Percentiles rank a stretch among this genome's conserved stretches.
phyloP scores from a whole-genome alignment of 2,797 vertebrate species.

The Alcedo quadribrachys region DNA sequence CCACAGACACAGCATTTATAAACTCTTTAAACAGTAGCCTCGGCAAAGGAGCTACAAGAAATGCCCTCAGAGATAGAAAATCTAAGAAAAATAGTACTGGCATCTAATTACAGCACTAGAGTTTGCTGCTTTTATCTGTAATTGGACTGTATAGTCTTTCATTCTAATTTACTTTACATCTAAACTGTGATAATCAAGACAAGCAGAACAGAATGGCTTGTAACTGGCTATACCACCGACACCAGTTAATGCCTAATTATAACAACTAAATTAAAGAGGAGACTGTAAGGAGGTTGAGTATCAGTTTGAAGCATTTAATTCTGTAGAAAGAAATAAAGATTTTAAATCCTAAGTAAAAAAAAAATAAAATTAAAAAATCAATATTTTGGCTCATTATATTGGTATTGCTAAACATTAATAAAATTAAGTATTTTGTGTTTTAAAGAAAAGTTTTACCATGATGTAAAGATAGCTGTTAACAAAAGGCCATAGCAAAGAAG shows the following conservation, averaged over 20 bases:
- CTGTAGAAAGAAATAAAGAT: slow-evolving; percentile 90
- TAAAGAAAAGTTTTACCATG: slow-evolving; percentile 70
- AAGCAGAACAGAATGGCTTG: slow-evolving; percentile 99
- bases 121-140: slow-evolving; percentile 99
- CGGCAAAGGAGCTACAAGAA: slow-evolving; percentile 89
- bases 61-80: slow-evolving; percentile 93
- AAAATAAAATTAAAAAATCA: slow-evolving; percentile 73
- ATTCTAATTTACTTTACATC: slow-evolving; percentile 99
- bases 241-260: slow-evolving; percentile 99
- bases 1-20: slow-evolving; percentile 37
- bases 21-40: slow-evolving; percentile 73
- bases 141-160: slow-evolving; percentile 99
- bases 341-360: slow-evolving; percentile 80
- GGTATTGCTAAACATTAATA: slow-evolving; percentile 84
- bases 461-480: slow-evolving; percentile 68
- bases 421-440: slow-evolving; percentile 79
- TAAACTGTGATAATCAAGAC: slow-evolving; percentile 99
- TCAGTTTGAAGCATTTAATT: slow-evolving; percentile 93
- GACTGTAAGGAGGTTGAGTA: slow-evolving; percentile 88
- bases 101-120: slow-evolving; percentile 98
- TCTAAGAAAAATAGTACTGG: slow-evolving; percentile 93
- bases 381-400: slow-evolving; percentile 85
- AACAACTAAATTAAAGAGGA: slow-evolving; percentile 99
- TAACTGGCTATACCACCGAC: slow-evolving; percentile 98
- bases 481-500: slow-evolving; percentile 57